Conservation (phyloP, 2,797 vertebrate species). For the Eulemur rubriventer region DNA sequence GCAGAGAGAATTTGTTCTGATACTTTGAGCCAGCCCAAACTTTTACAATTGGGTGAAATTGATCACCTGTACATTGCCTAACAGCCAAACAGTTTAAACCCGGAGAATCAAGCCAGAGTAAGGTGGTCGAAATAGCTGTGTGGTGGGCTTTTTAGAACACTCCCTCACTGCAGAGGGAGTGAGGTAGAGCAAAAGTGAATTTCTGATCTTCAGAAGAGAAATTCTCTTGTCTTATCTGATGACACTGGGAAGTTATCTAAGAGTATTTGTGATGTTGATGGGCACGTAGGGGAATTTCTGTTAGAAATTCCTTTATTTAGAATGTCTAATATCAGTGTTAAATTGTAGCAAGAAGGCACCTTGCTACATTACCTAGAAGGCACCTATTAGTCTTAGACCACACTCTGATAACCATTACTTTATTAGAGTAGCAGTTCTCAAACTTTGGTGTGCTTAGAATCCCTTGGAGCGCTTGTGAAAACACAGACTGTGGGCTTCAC, state of each 20-base stretch:
- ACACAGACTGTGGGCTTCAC: not conserved
- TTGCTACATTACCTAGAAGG: not conserved
- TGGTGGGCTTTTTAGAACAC: not conserved
- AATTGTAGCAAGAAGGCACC: not conserved
- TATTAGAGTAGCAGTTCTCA: not conserved
- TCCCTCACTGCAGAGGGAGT: not conserved
- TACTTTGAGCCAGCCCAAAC: not conserved
- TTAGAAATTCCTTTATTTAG: constrained; percentile 13
- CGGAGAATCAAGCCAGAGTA: not conserved
- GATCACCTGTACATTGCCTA: not conserved
- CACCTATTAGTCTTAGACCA: not conserved
- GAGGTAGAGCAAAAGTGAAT: not conserved
- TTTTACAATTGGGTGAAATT: not conserved
- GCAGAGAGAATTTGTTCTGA: not conserved
- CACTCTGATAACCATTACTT: not conserved
- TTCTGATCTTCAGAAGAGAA: not conserved
- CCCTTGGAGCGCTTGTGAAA: not conserved
- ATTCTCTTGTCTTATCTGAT: not conserved
- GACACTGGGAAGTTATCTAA: not conserved
- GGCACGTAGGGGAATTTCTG: not conserved
- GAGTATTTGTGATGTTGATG: not conserved
- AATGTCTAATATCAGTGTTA: not conserved
- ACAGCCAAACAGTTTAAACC: not conserved
- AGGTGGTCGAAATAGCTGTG: not conserved
- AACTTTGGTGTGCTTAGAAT: not conserved